Evolutionary conservation across 1,140 invertebrate species (phyloP).

Genomic region (Drosophila trapezifrons): DNA sequence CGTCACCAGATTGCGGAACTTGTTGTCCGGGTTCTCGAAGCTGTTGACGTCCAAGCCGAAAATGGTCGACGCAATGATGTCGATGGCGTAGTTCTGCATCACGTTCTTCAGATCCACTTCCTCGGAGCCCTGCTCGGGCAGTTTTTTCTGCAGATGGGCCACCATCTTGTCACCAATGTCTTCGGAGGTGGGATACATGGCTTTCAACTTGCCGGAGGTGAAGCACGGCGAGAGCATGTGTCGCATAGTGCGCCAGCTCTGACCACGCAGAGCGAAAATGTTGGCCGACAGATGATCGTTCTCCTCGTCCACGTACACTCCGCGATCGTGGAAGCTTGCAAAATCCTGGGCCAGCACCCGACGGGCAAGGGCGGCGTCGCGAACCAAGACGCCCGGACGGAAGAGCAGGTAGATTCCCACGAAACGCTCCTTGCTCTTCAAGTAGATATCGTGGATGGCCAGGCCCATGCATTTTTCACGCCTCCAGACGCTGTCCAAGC

Average conservation of each 20-base stretch:
- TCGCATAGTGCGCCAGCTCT: constrained; percentile 85
- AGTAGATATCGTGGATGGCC: constrained; percentile 67
- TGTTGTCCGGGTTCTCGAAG: constrained; percentile 66
- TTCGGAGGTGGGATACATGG: constrained; percentile 85
- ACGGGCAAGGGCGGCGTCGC: constrained; percentile 84
- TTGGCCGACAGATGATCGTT: constrained; percentile 78
- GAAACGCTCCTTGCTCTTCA: constrained; percentile 62
- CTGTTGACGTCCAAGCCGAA: constrained; percentile 75
- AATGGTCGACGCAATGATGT: constrained; percentile 72
- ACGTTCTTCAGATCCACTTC: constrained; percentile 63
- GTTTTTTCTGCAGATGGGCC: constrained; percentile 45
- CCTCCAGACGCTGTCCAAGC: constrained; percentile 53
- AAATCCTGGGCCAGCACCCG: constrained; percentile 84
- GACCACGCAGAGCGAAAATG: constrained; percentile 84
- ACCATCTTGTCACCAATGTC: constrained; percentile 83
- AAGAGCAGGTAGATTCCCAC: constrained; percentile 78
- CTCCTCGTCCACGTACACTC: constrained; percentile 80
- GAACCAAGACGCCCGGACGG: constrained; percentile 83
- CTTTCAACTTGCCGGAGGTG: constrained; percentile 86
- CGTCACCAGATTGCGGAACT: constrained; percentile 53
- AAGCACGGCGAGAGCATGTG: constrained; percentile 86
- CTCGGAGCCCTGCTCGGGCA: constrained; percentile 43
- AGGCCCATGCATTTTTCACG: constrained; percentile 65
- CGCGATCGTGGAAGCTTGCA: constrained; percentile 82
- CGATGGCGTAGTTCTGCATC: constrained; percentile 68